These are phyloP conservation scores for Trichopoda pennipes DNA, from an alignment of 2,888 invertebrate genomes.

Conservation along the genomic window DNA sequence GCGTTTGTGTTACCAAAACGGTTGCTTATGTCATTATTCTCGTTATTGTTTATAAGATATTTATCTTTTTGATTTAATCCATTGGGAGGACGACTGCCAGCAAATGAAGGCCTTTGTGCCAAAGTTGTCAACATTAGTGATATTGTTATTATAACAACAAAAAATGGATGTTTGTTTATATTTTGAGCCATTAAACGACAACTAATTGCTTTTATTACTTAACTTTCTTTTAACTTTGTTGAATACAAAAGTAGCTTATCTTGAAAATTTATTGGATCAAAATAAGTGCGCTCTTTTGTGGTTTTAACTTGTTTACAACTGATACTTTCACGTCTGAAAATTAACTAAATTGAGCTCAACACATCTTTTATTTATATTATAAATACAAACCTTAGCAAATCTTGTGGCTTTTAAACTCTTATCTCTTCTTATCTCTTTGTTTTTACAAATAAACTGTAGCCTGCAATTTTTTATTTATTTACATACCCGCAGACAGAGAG, in stretches of 20 bases:
- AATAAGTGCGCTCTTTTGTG: background rate
- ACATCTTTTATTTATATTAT: constrained; percentile 60
- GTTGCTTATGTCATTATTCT: constrained; percentile 78
- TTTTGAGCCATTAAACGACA: constrained; percentile 34
- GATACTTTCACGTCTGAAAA: constrained; percentile 56
- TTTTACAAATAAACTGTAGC: constrained; percentile 6
- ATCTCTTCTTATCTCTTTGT: constrained; percentile 47
- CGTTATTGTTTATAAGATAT: constrained; percentile 74
- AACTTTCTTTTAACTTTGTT: background rate
- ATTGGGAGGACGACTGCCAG: constrained; percentile 83
- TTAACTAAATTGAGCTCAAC: constrained; percentile 53
- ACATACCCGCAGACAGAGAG: constrained; percentile 16
- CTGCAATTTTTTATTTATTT: constrained; percentile 34
- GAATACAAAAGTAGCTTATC: constrained; percentile 49
- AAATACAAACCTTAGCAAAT: constrained; percentile 49
- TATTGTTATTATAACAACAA: constrained; percentile 26
- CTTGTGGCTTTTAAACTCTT: constrained; percentile 30
- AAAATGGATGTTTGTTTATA: constrained; percentile 26
- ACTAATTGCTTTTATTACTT: constrained; percentile 25
- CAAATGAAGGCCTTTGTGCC: constrained; percentile 85
- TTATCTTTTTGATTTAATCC: constrained; percentile 83
- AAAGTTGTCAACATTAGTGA: constrained; percentile 40
- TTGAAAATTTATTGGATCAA: background rate
- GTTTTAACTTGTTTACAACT: constrained; percentile 9
- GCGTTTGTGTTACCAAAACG: constrained; percentile 81